Evolutionary conservation across 2,797 vertebrate genomes (phyloP).

Genomic region (Notolabrus celidotus): DNA sequence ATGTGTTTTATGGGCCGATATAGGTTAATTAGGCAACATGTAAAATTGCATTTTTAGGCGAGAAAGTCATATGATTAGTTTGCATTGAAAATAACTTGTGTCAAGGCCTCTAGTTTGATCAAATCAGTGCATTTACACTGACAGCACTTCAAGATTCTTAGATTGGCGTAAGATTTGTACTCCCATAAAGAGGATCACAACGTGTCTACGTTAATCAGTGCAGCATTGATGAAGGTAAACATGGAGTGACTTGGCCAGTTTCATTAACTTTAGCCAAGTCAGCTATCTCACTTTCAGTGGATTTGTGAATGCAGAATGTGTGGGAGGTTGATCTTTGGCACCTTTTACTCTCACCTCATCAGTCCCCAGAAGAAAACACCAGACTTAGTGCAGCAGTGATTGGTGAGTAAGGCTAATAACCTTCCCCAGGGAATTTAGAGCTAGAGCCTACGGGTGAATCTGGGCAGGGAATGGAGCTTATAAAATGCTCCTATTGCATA

Average conservation of each 20-base stretch:
- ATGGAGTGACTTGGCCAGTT: not conserved
- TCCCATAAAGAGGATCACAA: not conserved
- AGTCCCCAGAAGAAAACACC: not conserved
- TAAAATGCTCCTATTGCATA: conserved; percentile 8
- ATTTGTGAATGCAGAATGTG: not conserved
- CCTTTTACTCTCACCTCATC: not conserved
- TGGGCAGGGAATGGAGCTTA: not conserved
- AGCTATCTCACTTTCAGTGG: too few species aligned
- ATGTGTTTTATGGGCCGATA: too few species aligned
- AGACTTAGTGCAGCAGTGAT: not conserved
- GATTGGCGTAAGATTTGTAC: not conserved
- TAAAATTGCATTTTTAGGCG: too few species aligned
- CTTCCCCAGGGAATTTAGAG: not conserved
- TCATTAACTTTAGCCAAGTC: not conserved
- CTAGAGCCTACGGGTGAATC: conserved; percentile 3
- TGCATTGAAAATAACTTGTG: too few species aligned
- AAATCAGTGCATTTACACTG: too few species aligned
- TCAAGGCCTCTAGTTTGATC: too few species aligned
- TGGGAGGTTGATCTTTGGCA: not conserved
- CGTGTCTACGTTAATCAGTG: not conserved
- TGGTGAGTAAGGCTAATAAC: not conserved
- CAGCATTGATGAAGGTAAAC: too few species aligned
- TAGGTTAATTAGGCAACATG: too few species aligned
- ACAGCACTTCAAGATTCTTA: too few species aligned
- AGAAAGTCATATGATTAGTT: too few species aligned